Evolutionary conservation across 2,797 vertebrate genomes (phyloP).

Genomic region (Cyprinodon diabolis): DNA sequence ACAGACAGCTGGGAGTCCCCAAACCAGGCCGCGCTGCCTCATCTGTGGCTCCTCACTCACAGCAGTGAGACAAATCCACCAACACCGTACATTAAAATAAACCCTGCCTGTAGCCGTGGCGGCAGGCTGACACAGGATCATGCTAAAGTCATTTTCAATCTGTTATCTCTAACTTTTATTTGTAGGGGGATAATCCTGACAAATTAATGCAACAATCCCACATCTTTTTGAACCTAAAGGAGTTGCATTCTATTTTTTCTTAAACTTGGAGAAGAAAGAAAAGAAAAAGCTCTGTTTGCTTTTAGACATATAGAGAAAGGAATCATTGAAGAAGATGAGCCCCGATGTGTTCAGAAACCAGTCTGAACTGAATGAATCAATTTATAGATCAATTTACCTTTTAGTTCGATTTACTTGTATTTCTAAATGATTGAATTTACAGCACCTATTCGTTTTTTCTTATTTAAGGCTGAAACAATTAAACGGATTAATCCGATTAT

Average conservation of each 20-base stretch:
- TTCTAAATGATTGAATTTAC: too few species aligned
- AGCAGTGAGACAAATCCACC: constrained; percentile 35
- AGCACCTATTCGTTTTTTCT: too few species aligned
- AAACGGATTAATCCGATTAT: too few species aligned
- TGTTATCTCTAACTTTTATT: background rate
- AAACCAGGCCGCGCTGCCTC: constrained; percentile 40
- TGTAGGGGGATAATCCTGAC: background rate
- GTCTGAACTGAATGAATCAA: too few species aligned
- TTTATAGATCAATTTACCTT: too few species aligned
- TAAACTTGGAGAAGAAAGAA: background rate
- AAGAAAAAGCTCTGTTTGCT: background rate
- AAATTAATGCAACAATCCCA: background rate
- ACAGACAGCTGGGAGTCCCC: constrained; percentile 67
- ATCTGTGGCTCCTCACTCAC: constrained; percentile 39
- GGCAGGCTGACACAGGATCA: background rate
- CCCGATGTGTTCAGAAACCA: too few species aligned
- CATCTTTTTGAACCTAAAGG: background rate
- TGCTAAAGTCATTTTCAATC: background rate
- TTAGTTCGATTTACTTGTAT: too few species aligned
- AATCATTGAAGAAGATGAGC: too few species aligned
- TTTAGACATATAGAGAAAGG: too few species aligned
- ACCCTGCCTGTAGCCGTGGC: background rate
- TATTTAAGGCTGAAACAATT: too few species aligned
- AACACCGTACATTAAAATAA: constrained; percentile 23
- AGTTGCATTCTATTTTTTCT: too few species aligned